phyloP scores from a whole-genome alignment of 2,888 invertebrate species.

The Nemotelus pantherinus region DNA sequence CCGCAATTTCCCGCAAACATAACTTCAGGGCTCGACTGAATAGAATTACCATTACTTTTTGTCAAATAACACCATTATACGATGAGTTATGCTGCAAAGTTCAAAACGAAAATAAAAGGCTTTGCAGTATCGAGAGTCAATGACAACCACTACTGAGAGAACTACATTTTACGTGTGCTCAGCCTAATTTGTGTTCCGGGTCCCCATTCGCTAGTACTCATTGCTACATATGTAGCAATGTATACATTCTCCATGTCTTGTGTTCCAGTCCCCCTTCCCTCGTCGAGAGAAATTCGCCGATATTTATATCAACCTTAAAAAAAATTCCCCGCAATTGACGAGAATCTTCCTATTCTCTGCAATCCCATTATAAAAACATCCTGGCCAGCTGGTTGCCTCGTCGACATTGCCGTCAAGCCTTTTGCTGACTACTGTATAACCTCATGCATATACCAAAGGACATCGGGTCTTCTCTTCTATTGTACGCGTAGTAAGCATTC shows the following conservation, averaged over 20 bases:
- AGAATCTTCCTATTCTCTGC: background rate
- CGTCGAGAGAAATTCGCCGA: no score
- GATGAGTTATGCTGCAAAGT: slow-evolving; percentile 48
- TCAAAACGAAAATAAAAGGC: slow-evolving; percentile 7
- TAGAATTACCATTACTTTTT: slow-evolving; percentile 52
- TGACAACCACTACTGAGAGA: no score
- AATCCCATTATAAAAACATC: background rate
- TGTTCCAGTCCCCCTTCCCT: no score
- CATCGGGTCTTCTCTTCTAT: no score
- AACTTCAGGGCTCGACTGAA: slow-evolving; percentile 48
- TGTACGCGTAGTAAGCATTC: no score
- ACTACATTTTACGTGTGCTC: no score
- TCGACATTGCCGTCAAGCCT: background rate
- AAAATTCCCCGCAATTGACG: background rate
- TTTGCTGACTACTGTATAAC: background rate
- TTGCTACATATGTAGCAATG: no score
- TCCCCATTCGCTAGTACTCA: no score
- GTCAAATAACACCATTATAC: slow-evolving; percentile 51
- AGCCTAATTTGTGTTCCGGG: no score
- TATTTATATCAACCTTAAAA: slow-evolving; percentile 16
- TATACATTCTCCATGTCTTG: no score
- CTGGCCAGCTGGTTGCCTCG: background rate
- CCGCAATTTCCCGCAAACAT: slow-evolving; percentile 49
- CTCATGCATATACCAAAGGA: no score
- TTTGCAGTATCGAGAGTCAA: background rate